These are phyloP conservation scores for Ceratosolen fusciceps DNA, from an alignment of 1,140 invertebrate genomes.

Conservation along the genomic window DNA sequence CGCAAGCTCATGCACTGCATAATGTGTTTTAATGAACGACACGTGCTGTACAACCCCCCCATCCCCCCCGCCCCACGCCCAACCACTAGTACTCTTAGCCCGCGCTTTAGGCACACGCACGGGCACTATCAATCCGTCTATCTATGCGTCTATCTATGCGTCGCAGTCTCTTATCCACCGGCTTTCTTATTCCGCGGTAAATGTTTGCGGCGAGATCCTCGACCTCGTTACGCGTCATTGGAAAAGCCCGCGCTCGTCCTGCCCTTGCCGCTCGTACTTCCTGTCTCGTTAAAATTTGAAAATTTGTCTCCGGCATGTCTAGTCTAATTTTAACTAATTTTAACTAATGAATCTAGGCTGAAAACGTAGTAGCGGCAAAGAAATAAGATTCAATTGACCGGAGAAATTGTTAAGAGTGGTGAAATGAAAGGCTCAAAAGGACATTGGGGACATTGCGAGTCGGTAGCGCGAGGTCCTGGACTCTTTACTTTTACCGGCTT, in stretches of 20 bases:
- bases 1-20: not conserved
- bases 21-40: not conserved
- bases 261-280: not conserved
- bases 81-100: no score
- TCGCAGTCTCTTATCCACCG: not conserved
- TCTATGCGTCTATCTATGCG: not conserved
- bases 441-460: not conserved
- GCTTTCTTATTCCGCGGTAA: not conserved
- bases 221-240: no score
- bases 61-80: no score
- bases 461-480: not conserved
- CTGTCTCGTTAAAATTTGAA: not conserved
- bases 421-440: not conserved
- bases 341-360: no score
- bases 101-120: no score
- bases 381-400: not conserved
- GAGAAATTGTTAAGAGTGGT: not conserved
- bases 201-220: no score
- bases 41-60: not conserved
- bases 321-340: no score
- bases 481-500: no score
- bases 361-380: no score
- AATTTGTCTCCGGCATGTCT: not conserved
- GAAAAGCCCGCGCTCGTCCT: not conserved
- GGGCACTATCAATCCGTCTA: no score